Conservation (phyloP, 2,888 invertebrate species). For the Drosophila greeni region DNA sequence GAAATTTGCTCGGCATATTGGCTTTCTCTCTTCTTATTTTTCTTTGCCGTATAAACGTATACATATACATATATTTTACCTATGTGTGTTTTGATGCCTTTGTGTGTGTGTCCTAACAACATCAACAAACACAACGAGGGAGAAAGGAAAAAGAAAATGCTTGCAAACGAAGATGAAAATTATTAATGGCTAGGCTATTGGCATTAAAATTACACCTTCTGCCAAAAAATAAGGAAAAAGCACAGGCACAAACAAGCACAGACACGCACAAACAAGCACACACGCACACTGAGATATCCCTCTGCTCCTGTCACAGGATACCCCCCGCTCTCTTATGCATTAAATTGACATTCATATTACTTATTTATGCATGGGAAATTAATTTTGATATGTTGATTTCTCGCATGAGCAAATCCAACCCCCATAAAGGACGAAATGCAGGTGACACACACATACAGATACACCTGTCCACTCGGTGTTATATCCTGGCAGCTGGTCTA, state of each 20-base stretch:
- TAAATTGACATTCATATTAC: constrained; percentile 71
- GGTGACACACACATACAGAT: constrained; percentile 15
- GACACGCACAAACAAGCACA: neutral
- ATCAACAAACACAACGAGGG: constrained; percentile 5
- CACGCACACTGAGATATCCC: constrained; percentile 20
- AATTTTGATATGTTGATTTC: constrained; percentile 72
- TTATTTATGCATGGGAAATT: constrained; percentile 73
- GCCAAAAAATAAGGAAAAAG: constrained; percentile 7
- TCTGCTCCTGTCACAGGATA: neutral
- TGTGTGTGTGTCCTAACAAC: constrained; percentile 29
- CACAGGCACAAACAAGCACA: constrained; percentile 4
- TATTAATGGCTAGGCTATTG: constrained; percentile 64
- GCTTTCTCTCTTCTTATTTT: constrained; percentile 39
- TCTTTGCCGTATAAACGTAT: constrained; percentile 6
- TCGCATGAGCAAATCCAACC: constrained; percentile 62
- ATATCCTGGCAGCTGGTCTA: constrained; percentile 13
- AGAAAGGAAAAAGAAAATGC: neutral
- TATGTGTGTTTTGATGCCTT: neutral
- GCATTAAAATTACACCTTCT: constrained; percentile 66
- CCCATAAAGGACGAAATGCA: constrained; percentile 5
- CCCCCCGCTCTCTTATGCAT: constrained; percentile 46
- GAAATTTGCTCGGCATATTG: constrained; percentile 70
- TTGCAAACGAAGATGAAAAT: constrained; percentile 41
- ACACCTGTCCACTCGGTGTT: neutral
- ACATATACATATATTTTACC: constrained; percentile 1